Conservation (phyloP, 2,888 invertebrate genomes). For the Eupithecia vulgata region DNA sequence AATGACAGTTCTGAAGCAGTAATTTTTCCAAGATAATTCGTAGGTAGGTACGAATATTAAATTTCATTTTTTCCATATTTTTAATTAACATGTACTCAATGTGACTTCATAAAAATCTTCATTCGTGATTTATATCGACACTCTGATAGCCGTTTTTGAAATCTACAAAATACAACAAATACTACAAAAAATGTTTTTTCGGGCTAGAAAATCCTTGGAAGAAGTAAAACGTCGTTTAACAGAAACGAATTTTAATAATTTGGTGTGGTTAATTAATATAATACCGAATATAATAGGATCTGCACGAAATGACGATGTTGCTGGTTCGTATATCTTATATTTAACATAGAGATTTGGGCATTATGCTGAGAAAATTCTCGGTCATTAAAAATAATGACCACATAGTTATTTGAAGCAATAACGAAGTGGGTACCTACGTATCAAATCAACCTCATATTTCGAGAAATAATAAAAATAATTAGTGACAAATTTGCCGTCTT, state of each 20-base stretch:
- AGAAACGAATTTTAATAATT: constrained; percentile 56
- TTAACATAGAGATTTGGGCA: too few relatives aligned
- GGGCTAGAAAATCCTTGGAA: neutral
- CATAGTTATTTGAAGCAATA: too few relatives aligned
- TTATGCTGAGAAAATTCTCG: too few relatives aligned
- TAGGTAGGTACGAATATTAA: neutral
- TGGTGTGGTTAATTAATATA: constrained; percentile 62
- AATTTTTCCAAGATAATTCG: neutral
- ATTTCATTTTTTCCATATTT: neutral
- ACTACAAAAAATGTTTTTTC: neutral
- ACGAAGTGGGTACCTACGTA: too few relatives aligned
- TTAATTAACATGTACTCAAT: neutral
- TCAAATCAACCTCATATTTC: too few relatives aligned
- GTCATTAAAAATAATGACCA: too few relatives aligned
- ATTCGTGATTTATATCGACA: neutral
- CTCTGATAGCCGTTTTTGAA: neutral
- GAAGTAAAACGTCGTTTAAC: constrained; percentile 36
- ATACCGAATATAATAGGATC: constrained; percentile 59
- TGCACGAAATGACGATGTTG: constrained; percentile 51
- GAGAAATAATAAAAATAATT: too few relatives aligned
- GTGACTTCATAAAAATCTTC: neutral
- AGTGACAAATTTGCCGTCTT: too few relatives aligned
- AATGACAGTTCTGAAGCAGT: constrained; percentile 2
- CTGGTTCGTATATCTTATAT: neutral
- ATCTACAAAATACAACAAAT: too few relatives aligned